Conservation (phyloP, 92 coral and sea anemone genomes). For the Heliopora coerulea region DNA sequence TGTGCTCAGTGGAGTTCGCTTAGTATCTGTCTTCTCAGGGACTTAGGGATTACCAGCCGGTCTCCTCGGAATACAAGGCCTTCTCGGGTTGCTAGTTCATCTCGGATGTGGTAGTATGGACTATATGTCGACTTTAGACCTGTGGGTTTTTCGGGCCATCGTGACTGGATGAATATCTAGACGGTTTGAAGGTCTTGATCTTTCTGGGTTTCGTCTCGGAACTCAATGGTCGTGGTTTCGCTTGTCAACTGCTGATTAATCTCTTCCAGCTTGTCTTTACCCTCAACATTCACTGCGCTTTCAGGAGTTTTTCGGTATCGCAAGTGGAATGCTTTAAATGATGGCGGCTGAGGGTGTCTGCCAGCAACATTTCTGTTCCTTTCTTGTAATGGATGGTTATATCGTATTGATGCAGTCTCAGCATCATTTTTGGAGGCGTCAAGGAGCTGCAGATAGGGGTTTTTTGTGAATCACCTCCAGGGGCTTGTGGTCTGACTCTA, state of each 20-base stretch:
- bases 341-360: background rate
- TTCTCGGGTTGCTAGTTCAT: background rate
- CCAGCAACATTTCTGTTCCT: constrained; percentile 2
- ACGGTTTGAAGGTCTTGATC: constrained; percentile 9
- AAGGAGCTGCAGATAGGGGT: too few species aligned
- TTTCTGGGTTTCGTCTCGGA: background rate
- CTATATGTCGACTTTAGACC: background rate
- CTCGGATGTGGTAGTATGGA: background rate
- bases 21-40: constrained; percentile 1
- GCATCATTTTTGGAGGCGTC: too few species aligned
- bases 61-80: background rate
- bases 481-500: too few species aligned
- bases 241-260: too few species aligned
- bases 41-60: too few species aligned
- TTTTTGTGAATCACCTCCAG: too few species aligned
- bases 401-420: too few species aligned
- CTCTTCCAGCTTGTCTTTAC: background rate
- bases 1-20: background rate
- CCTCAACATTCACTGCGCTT: too few species aligned
- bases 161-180: background rate
- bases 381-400: constrained; percentile 10
- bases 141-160: too few species aligned
- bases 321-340: too few species aligned
- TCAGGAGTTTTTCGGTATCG: too few species aligned
- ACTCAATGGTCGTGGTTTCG: background rate